Conservation (phyloP, 2,113 vertebrate genomes). For the Acanthisitta chloris region DNA sequence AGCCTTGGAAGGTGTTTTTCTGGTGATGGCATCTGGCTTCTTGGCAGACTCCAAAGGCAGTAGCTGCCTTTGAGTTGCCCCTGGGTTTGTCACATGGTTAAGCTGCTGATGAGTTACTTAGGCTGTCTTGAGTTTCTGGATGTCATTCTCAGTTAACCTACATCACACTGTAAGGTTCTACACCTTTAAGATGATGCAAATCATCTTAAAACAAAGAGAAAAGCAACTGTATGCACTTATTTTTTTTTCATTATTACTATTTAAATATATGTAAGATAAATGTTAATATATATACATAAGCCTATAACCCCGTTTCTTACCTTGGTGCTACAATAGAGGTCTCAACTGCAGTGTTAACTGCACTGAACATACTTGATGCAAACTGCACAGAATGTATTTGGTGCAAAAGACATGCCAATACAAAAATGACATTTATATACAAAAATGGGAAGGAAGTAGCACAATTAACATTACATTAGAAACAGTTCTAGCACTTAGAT, state of each 20-base stretch:
- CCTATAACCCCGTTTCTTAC: background rate
- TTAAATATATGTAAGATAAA: no score
- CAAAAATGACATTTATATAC: accelerated
- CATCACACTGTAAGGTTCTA: background rate
- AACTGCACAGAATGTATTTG: background rate
- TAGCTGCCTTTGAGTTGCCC: conserved; percentile 46
- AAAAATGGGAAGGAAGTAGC: background rate
- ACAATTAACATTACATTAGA: background rate
- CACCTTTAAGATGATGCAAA: no score
- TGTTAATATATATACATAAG: background rate
- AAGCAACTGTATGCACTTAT: background rate
- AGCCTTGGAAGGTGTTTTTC: conserved; percentile 67
- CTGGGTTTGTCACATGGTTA: conserved; percentile 56
- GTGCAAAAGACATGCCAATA: background rate
- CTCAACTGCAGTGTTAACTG: background rate
- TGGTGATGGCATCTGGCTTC: conserved; percentile 72
- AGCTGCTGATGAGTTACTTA: conserved; percentile 52
- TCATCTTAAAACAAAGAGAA: background rate
- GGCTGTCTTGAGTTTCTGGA: conserved; percentile 26
- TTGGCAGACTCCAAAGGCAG: conserved; percentile 59
- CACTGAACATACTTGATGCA: background rate
- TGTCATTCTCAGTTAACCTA: conserved; percentile 28
- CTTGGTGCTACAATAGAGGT: background rate
- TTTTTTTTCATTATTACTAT: background rate
- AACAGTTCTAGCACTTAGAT: background rate